Evolutionary conservation across 2,113 vertebrate genomes (phyloP), one percentile per base, ranked within the genome.

Genomic region (Callionymus lyra): DNA sequence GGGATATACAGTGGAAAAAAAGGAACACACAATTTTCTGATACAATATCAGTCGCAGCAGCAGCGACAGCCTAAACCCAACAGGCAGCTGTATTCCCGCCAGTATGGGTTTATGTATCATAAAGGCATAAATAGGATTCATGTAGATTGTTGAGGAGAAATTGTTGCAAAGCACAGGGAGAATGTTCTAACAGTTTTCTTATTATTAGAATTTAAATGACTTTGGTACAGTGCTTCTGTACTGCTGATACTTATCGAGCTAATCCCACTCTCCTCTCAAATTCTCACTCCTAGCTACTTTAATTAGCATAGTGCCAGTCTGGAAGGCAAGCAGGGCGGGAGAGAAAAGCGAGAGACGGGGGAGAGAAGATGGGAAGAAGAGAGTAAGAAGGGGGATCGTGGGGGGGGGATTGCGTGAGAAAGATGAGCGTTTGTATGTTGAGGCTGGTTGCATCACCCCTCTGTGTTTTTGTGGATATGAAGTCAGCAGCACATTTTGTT

Each of bases 151-250:
- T 63, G 56, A 54, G 46, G 58, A 72, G 59, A 86, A 86, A 83
- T 82, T 80, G 82, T 83, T 80, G 77, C 72, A 77, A 68, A 76
- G 77, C 77, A 74, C 83, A 70, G 62, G 74, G 58, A 78, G 76
- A 81, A 84, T 85, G 84, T 84, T 84, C 74, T 73, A 85, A 83
- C 85, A 85, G 64, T 82, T 27, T 84, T 83, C 71, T 80, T 84
- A 82, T 86, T 85, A 86, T 85, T 85, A 80, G 72, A 83, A 85
- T 84, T 84, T 78, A 85, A 85, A 85, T 84, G 81, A 83, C 75
- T 81, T 80, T 77, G 75, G 82, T 84, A 84, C 80, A 82, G 76
- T 80, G 63, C 70, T 80, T 83, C 80, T 84, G 77, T 86, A 79
- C 75, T 82, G 57, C 74, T 80, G 84, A 85, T 87, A 77, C 78